A percentile compares a stretch with the other conserved stretches of the same genome.
phyloP scores from a whole-genome alignment of 2,888 invertebrate genomes.

The Epistrophella euchroma region DNA sequence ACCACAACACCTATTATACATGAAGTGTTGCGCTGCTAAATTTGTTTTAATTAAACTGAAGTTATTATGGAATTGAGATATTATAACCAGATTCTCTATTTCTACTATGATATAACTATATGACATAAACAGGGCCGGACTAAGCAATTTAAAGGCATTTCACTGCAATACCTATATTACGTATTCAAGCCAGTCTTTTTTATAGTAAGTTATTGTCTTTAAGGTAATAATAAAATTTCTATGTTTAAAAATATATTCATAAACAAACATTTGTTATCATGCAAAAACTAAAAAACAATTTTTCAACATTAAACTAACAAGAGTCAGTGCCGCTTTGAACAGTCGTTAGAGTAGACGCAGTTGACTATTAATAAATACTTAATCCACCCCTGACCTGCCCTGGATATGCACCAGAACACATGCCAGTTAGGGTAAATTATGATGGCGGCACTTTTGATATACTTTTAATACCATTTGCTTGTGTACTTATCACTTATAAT shows the following conservation, averaged over 20 bases:
- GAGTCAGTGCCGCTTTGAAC: too few relatives aligned
- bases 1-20: constrained; percentile 20
- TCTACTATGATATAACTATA: not conserved
- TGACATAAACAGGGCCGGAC: not conserved
- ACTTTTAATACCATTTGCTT: constrained; percentile 30
- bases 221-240: too few relatives aligned
- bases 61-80: constrained; percentile 44
- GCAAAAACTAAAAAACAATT: too few relatives aligned
- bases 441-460: constrained; percentile 26
- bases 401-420: not conserved
- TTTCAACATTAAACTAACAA: too few relatives aligned
- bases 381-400: not conserved
- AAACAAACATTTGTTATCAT: too few relatives aligned
- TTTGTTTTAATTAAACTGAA: not conserved
- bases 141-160: not conserved
- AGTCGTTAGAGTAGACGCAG: too few relatives aligned
- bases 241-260: too few relatives aligned
- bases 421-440: constrained; percentile 43
- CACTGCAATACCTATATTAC: not conserved
- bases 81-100: constrained; percentile 13
- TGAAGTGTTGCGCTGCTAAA: constrained; percentile 4
- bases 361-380: too few relatives aligned
- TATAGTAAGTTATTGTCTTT: too few relatives aligned
- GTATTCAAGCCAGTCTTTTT: not conserved
- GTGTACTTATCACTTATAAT: constrained; percentile 67